Evolutionary conservation across 2,113 vertebrate genomes (phyloP).

Genomic region (Mungos mungo): DNA sequence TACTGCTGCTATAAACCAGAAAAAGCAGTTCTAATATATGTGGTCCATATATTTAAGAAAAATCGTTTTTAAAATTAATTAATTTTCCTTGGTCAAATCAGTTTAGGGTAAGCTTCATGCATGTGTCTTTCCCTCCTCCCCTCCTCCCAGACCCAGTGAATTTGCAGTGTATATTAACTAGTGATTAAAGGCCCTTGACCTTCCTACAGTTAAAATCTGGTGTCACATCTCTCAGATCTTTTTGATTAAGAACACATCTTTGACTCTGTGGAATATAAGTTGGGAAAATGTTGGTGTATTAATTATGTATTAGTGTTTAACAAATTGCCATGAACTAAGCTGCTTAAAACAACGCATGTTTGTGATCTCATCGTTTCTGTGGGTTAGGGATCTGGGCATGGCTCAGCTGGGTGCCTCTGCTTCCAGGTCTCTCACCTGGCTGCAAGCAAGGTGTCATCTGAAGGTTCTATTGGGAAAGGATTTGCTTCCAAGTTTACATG

Average conservation of each 20-base stretch:
- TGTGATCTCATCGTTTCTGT: not conserved
- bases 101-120: not conserved
- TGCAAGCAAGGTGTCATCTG: not conserved
- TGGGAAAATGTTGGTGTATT: not conserved
- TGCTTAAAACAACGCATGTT: not conserved
- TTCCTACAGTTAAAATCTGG: not conserved
- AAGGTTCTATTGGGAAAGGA: not conserved
- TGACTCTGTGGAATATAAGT: not conserved
- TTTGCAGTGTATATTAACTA: not conserved
- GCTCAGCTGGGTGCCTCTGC: not conserved
- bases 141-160: too few relatives aligned
- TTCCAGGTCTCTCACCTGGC: not conserved
- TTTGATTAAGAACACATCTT: slow-evolving; percentile 14
- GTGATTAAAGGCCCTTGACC: not conserved
- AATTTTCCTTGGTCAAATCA: not conserved
- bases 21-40: not conserved
- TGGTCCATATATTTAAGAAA: not conserved
- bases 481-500: not conserved
- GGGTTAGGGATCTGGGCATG: not conserved
- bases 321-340: not conserved
- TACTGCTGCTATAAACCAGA: not conserved
- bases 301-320: not conserved
- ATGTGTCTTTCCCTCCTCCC: not conserved
- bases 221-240: not conserved
- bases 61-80: not conserved